Evolutionary conservation across 2,888 invertebrate genomes (phyloP), one percentile per base, ranked within the genome.

Genomic region (Phania funesta): DNA sequence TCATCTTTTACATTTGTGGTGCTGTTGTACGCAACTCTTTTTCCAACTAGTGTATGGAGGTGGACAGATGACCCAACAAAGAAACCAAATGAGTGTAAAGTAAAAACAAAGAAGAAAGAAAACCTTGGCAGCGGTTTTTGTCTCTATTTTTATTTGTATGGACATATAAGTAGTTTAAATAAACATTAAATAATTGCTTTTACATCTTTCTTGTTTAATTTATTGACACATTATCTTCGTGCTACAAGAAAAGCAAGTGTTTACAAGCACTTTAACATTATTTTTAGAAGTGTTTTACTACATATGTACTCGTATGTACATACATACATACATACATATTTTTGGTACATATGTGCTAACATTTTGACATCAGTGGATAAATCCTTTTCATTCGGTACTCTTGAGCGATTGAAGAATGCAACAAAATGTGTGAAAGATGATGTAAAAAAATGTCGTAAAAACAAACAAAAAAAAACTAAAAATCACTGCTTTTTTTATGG

Each of bases 231-330:
- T 74, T 73, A 58, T 62, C 65, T 65, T 44, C 22, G 44, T 41
- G 41, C 24, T 24, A 54, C 7, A 9, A 9, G 50, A 41, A 35
- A 54, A 76, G 54, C 71, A 81, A 77, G 73, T 81, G 81, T 77
- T 81, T 81, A 81, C 81, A 81, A 73, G 73, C 81, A 77, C 73
- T 77, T 77, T 24, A 54, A 77, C 62, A 77, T 38, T 48, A 75
- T 41, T 46, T 56, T 41, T 11, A 9, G 20, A n/a, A 35, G 13
- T 48, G 44, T 68, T 74, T 56, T 70, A 13, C 48, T 46, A 46
- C n/a, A 38, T 38, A 4, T n/a, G n/a, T n/a, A n/a, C n/a, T n/a
- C n/a, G n/a, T n/a, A n/a, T n/a, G n/a, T n/a, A n/a, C n/a, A n/a
- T n/a, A n/a, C n/a, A n/a, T n/a, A n/a, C n/a, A n/a, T n/a, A n/a